A percentile compares a stretch with the other conserved stretches of the same genome.
Conservation (phyloP, 2,888 invertebrate species). For the Hesperia comma region DNA sequence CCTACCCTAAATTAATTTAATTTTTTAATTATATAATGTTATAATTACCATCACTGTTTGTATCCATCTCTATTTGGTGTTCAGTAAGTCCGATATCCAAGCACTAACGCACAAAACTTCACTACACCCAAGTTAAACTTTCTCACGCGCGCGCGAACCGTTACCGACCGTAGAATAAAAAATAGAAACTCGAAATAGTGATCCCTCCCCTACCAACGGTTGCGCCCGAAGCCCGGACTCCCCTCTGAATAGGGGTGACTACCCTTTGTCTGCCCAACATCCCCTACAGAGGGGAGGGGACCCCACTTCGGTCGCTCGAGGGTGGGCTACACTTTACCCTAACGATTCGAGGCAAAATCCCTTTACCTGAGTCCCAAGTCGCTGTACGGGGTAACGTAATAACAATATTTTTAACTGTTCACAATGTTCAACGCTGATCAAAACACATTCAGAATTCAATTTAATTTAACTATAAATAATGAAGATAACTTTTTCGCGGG, state of each 20-base stretch:
- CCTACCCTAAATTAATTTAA: background rate
- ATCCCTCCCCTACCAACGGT: constrained; percentile 70
- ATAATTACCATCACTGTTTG: constrained; percentile 18
- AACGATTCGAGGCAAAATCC: constrained; percentile 65
- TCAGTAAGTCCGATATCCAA: background rate
- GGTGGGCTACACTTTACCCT: constrained; percentile 70
- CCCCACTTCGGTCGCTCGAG: constrained; percentile 75
- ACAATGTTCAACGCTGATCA: constrained; percentile 3
- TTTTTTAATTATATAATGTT: background rate
- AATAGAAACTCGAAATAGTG: constrained; percentile 65
- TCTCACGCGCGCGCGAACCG: constrained; percentile 54
- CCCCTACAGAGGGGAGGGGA: constrained; percentile 78
- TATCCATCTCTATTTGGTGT: constrained; percentile 5
- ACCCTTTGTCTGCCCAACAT: constrained; percentile 79
- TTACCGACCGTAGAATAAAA: constrained; percentile 58
- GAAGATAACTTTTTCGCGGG: constrained; percentile 20
- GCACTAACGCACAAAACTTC: constrained; percentile 9
- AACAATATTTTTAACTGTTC: constrained; percentile 44
- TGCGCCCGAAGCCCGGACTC: constrained; percentile 74
- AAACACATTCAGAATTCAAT: background rate
- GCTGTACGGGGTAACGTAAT: constrained; percentile 33
- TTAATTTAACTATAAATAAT: background rate
- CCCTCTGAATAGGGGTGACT: constrained; percentile 79
- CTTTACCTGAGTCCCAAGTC: constrained; percentile 60
- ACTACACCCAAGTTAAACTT: constrained; percentile 42